phyloP scores from a whole-genome alignment of 2,797 vertebrate species.

The Zalophus californianus region DNA sequence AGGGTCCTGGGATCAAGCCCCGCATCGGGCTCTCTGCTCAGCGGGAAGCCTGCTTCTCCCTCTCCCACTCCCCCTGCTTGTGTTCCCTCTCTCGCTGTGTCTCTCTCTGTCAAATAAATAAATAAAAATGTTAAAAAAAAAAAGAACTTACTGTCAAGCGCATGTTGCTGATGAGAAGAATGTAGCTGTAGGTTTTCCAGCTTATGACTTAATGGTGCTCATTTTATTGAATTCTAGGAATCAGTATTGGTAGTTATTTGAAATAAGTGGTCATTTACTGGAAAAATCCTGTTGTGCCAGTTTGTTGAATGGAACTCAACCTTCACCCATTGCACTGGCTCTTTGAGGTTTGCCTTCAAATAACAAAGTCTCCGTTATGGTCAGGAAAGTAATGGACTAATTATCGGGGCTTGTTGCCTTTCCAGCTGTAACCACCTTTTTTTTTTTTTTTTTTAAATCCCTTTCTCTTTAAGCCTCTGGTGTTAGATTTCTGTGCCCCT shows the following conservation, averaged over 20 bases:
- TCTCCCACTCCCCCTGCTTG: too few relatives aligned
- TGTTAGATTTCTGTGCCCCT: background rate
- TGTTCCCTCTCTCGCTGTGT: too few relatives aligned
- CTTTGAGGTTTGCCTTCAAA: constrained; percentile 2
- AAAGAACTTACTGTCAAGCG: background rate
- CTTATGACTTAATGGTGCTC: background rate
- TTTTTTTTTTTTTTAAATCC: background rate
- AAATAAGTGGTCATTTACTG: background rate
- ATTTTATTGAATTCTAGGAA: background rate
- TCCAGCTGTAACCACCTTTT: background rate
- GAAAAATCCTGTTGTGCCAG: background rate
- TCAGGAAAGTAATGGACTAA: background rate
- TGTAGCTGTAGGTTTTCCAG: background rate
- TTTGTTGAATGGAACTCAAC: constrained; percentile 17
- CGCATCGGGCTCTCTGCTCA: too few relatives aligned
- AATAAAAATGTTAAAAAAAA: too few relatives aligned
- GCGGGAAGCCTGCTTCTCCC: too few relatives aligned
- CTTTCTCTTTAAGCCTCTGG: background rate
- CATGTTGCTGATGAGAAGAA: background rate
- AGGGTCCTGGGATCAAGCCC: too few relatives aligned
- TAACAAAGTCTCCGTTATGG: background rate
- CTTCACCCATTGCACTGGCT: background rate
- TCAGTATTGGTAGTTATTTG: background rate
- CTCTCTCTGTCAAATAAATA: too few relatives aligned
- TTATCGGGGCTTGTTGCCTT: background rate